Percentiles rank a stretch among this genome's conserved stretches.
Evolutionary conservation across 2,888 invertebrate species (phyloP).

Genomic region (Ommatoiulus sabulosus): DNA sequence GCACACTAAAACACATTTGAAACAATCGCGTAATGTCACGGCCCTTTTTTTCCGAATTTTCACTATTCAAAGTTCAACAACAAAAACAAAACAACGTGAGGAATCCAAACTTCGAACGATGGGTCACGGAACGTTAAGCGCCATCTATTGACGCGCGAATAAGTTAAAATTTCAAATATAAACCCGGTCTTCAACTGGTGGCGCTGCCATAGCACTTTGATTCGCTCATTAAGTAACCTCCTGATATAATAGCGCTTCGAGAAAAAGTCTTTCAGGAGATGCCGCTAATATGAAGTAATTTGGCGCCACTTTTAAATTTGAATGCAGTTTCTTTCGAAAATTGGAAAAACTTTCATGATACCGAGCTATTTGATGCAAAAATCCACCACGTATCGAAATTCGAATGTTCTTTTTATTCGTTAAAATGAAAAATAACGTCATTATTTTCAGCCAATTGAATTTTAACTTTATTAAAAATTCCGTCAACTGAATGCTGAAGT

Average conservation of each 20-base stretch:
- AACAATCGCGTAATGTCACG: not conserved
- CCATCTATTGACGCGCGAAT: not conserved
- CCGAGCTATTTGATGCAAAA: too few species aligned
- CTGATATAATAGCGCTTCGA: not conserved
- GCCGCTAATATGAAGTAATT: not conserved
- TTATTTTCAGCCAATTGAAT: too few species aligned
- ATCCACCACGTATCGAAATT: too few species aligned
- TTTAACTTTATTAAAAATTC: too few species aligned
- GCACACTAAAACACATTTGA: not conserved
- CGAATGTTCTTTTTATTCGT: too few species aligned
- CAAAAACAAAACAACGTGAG: not conserved
- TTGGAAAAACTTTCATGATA: too few species aligned
- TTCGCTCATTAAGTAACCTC: too few species aligned
- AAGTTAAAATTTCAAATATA: not conserved
- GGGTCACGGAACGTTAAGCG: not conserved
- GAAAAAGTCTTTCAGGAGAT: not conserved
- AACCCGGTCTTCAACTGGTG: not conserved
- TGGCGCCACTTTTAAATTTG: conserved; percentile 3
- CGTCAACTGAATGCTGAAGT: too few species aligned
- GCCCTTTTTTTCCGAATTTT: not conserved
- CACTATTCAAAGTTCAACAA: not conserved
- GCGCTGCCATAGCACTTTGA: too few species aligned
- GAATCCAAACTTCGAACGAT: not conserved
- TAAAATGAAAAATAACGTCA: too few species aligned
- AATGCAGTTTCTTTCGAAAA: not conserved